Base-by-base conservation (phyloP, 2,113 vertebrate genomes). In the Rousettus leschenaultii region DNA sequence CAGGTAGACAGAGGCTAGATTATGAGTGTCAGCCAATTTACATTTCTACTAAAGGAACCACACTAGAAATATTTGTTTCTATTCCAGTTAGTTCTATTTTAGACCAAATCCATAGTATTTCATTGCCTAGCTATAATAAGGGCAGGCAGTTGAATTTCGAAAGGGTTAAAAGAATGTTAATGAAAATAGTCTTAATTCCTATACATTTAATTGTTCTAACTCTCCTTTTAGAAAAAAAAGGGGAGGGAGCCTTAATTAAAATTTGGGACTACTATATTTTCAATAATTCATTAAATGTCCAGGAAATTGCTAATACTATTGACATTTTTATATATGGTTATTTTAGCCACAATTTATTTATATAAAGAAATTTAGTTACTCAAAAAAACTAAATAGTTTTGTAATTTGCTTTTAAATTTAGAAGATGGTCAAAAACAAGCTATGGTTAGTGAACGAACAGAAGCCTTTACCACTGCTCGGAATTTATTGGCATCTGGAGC, bases 381-480 rank as follows among this genome's bases (percentile, higher is more conserved):
- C 94, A 66, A 33, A 92, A 88, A 75, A 63, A 3, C 45, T 92
- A 57, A 89, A 21, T 35, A 48, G 10, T 90, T 51, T 48, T 96
- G 53, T 95, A 45, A 95, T 94, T 97, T 95, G 16, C 19, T 96
- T 97, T 93, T 89, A 99, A 99, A 99, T 97, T 98, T 99, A 82
- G 99, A 99, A 71, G 99, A 99, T 59, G 99, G 99, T 28, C 99
- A 99, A 96, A 99, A 99, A 18, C 99, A 99, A 79, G 98, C 98
- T 82, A 98, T 99, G 99, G 99, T 99, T 97, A 99, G 99, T 94
- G 99, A 99, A 98, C 99, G 99, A 95, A 99, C 99, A 0, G 99
- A 99, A 99, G 99, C 99, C 75, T 99, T 99, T 97, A 99, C 99
- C 35, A 99, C 99, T 19, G 99, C 99, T n/a, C 98, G 99, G 21